Conservation (phyloP, 1,140 invertebrate genomes). For the Papilio helenus region DNA sequence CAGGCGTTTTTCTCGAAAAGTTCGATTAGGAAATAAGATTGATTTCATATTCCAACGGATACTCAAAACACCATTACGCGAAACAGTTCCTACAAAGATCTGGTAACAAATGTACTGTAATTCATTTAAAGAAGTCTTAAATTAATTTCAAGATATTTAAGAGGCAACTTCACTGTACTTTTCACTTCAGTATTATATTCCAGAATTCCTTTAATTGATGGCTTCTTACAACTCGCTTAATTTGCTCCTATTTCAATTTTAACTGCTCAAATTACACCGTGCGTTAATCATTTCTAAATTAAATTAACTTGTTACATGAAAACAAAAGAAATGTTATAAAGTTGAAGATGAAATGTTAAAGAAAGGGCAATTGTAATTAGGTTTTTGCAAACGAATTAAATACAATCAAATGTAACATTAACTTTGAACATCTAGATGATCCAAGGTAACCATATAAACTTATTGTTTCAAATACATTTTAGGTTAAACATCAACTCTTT, state of each 20-base stretch:
- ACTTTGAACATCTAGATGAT: no score
- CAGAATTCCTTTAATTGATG: slow-evolving; percentile 8
- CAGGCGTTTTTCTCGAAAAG: no score
- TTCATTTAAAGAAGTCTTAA: no score
- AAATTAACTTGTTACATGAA: not conserved
- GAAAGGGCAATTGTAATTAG: not conserved
- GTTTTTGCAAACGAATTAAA: not conserved
- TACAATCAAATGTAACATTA: no score
- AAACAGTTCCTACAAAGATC: no score
- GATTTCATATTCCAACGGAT: no score
- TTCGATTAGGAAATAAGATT: no score
- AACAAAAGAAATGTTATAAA: not conserved
- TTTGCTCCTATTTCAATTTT: slow-evolving; percentile 12
- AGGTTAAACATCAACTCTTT: no score
- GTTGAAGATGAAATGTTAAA: not conserved
- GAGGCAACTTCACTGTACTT: not conserved
- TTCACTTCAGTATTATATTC: not conserved
- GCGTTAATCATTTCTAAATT: not conserved
- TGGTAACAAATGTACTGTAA: no score
- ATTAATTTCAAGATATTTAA: not conserved
- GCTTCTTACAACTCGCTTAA: slow-evolving; percentile 13
- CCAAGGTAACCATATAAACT: no score
- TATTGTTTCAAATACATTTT: no score
- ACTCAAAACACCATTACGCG: no score
- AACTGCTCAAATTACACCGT: slow-evolving; percentile 7